Conservation (phyloP, 2,888 invertebrate genomes). For the Disparrhopalites patrizii region DNA sequence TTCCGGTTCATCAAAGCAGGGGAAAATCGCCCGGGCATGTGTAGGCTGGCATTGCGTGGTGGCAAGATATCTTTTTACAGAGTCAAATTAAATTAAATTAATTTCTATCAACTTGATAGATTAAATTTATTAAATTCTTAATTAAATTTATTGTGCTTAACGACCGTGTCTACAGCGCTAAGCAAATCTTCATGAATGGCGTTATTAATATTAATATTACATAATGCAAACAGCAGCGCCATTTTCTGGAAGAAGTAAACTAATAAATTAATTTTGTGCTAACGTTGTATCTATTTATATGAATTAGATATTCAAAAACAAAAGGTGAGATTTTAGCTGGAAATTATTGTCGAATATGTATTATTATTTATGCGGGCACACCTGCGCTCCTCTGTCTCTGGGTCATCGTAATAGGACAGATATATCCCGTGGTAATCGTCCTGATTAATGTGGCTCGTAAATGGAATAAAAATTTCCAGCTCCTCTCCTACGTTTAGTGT, state of each 20-base stretch:
- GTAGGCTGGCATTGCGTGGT: conserved; percentile 11
- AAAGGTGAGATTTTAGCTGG: not conserved
- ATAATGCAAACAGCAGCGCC: no score
- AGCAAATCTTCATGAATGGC: not conserved
- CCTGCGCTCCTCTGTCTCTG: conserved; percentile 31
- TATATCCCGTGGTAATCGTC: conserved; percentile 38
- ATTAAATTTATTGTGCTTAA: no score
- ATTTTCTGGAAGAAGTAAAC: no score
- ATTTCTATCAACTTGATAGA: not conserved
- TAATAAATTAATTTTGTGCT: no score
- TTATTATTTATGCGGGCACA: no score
- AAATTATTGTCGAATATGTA: no score
- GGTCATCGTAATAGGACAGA: conserved; percentile 36
- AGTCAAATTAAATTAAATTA: not conserved
- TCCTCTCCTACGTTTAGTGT: not conserved
- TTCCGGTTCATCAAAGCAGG: conserved; percentile 25
- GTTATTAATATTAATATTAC: no score
- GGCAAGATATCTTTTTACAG: not conserved
- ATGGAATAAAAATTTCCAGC: not conserved
- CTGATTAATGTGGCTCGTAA: conserved; percentile 25
- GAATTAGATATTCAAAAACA: no score
- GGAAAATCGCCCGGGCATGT: conserved; percentile 13
- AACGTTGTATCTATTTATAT: no score
- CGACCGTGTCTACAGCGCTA: not conserved
- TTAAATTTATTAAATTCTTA: not conserved